Conservation (phyloP, 1,140 invertebrate genomes). For the Trissolcus basalis region DNA sequence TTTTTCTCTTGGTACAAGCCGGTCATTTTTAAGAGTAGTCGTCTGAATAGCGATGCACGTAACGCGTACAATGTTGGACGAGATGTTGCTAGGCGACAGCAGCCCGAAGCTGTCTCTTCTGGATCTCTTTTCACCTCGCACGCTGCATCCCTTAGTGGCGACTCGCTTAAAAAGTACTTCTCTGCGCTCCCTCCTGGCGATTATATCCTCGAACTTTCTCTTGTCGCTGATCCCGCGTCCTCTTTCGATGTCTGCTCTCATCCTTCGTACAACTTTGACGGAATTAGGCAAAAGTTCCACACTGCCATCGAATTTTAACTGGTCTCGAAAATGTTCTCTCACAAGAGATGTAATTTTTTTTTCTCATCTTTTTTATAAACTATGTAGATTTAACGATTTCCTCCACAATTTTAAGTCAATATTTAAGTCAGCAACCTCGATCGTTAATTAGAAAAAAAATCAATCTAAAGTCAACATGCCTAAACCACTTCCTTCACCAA, state of each 20-base stretch:
- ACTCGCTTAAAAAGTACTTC: slow-evolving; percentile 23
- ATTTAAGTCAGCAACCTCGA: too few species aligned
- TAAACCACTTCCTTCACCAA: too few species aligned
- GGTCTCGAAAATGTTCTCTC: too few species aligned
- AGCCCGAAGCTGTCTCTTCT: slow-evolving; percentile 29
- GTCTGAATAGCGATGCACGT: not conserved
- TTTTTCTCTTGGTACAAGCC: too few species aligned
- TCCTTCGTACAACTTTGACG: slow-evolving; percentile 23
- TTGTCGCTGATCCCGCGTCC: slow-evolving; percentile 11
- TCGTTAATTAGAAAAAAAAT: too few species aligned
- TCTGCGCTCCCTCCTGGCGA: slow-evolving; percentile 10
- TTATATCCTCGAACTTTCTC: slow-evolving; percentile 33
- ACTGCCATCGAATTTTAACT: not conserved
- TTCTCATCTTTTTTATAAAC: too few species aligned
- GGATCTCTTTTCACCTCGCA: slow-evolving; percentile 17
- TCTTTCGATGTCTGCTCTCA: slow-evolving; percentile 21
- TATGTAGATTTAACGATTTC: too few species aligned
- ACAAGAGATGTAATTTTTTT: too few species aligned
- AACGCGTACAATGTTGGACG: slow-evolving; percentile 29
- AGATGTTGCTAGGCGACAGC: slow-evolving; percentile 56
- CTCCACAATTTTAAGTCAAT: too few species aligned
- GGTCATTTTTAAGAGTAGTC: too few species aligned
- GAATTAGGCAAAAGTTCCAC: slow-evolving; percentile 23
- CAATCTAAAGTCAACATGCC: too few species aligned
- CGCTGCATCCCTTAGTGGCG: slow-evolving; percentile 42